Conservation (phyloP, 37 sponge, comb jelly and placozoan species). For the Beroe forskalii region DNA sequence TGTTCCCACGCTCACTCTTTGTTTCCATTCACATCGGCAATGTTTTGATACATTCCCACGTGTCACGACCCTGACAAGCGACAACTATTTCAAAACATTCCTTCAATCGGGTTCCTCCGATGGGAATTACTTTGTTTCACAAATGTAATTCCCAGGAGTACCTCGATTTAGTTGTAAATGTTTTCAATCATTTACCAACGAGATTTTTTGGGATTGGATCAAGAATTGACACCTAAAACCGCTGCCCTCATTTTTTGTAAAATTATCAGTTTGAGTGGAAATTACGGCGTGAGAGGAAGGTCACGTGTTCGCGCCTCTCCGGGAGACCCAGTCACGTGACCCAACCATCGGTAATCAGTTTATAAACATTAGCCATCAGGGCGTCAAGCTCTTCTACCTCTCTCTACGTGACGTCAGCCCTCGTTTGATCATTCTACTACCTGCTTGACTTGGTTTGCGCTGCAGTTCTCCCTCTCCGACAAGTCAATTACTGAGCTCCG, state of each 20-base stretch:
- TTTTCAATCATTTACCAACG: too few species aligned
- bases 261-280: not conserved
- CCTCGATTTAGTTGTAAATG: not conserved
- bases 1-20: too few species aligned
- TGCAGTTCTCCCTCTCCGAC: too few species aligned
- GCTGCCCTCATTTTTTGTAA: not conserved
- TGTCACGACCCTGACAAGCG: too few species aligned
- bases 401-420: not conserved
- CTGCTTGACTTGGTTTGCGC: constrained; percentile 38
- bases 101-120: too few species aligned
- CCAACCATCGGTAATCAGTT: constrained; percentile 26
- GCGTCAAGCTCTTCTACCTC: not conserved
- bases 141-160: not conserved
- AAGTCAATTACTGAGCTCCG: too few species aligned
- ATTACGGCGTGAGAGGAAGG: not conserved
- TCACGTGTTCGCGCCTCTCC: constrained; percentile 22
- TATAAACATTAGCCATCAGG: constrained; percentile 59
- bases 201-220: too few species aligned
- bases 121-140: too few species aligned
- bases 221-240: not conserved
- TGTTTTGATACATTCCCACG: too few species aligned
- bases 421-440: constrained; percentile 51
- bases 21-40: too few species aligned
- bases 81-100: not conserved
- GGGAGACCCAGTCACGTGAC: not conserved